phyloP scores from a whole-genome alignment of 2,797 vertebrate genomes.

The Buceros bicornis region DNA sequence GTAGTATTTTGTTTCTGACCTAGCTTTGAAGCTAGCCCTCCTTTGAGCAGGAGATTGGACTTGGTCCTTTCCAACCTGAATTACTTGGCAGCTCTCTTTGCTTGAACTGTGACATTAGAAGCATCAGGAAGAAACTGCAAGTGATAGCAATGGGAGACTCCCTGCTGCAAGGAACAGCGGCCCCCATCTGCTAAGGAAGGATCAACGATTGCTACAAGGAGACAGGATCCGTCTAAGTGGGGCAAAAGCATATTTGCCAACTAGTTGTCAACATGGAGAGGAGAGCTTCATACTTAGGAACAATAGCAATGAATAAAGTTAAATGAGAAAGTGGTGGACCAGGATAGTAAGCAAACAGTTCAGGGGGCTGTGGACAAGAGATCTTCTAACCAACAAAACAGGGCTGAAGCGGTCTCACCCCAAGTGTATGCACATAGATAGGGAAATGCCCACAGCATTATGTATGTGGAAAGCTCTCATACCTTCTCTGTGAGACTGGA shows the following conservation, averaged over 20 bases:
- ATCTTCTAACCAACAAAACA: background rate
- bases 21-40: background rate
- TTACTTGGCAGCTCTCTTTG: background rate
- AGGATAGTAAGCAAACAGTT: background rate
- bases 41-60: background rate
- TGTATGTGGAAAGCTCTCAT: background rate
- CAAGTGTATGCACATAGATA: background rate
- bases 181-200: background rate
- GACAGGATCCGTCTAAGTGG: background rate
- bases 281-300: background rate
- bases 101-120: background rate
- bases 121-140: background rate
- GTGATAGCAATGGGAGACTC: background rate
- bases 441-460: background rate
- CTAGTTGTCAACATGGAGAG: background rate
- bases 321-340: background rate
- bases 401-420: background rate
- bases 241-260: background rate
- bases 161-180: background rate
- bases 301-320: background rate
- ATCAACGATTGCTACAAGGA: background rate
- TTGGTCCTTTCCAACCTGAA: background rate
- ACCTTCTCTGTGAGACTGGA: background rate
- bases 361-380: background rate
- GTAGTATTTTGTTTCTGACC: background rate